Base-by-base conservation (phyloP, 2,888 invertebrate species). In the Polylopha cassiicola region DNA sequence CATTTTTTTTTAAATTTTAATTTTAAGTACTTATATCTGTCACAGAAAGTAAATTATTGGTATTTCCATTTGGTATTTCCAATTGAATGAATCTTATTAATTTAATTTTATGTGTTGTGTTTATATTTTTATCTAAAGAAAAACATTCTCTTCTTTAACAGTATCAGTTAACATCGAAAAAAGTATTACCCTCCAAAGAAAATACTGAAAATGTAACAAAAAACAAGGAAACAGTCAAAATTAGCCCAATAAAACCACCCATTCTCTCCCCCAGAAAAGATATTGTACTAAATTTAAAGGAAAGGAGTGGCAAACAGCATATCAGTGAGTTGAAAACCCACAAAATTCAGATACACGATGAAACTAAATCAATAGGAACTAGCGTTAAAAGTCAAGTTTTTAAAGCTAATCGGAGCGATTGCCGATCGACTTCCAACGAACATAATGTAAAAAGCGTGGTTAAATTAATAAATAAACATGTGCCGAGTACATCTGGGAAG, bases 1-100 rank as follows among this genome's bases (percentile, higher is more conserved):
- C n/a, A n/a, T n/a, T n/a, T n/a, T n/a, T n/a, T n/a, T n/a, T n/a
- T n/a, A n/a, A n/a, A n/a, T n/a, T n/a, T n/a, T n/a, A n/a, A n/a
- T n/a, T n/a, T n/a, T n/a, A n/a, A n/a, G n/a, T n/a, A n/a, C n/a
- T n/a, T n/a, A n/a, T n/a, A n/a, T n/a, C n/a, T n/a, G n/a, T n/a
- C n/a, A n/a, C n/a, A n/a, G n/a, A n/a, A n/a, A n/a, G n/a, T n/a
- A n/a, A n/a, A n/a, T n/a, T n/a, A n/a, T n/a, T n/a, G n/a, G n/a
- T n/a, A n/a, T n/a, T n/a, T n/a, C n/a, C n/a, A n/a, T n/a, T n/a
- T n/a, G n/a, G n/a, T n/a, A n/a, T n/a, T n/a, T n/a, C 37, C 39
- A 46, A 42, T 46, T 44, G 46, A 45, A 47, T 45, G 31, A 46
- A 46, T 37, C 46, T 29, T 44, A 24, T 41, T 43, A 43, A 34